These are phyloP conservation scores for Leptarthrus brevirostris DNA, from an alignment of 2,888 invertebrate species.

Conservation along the genomic window DNA sequence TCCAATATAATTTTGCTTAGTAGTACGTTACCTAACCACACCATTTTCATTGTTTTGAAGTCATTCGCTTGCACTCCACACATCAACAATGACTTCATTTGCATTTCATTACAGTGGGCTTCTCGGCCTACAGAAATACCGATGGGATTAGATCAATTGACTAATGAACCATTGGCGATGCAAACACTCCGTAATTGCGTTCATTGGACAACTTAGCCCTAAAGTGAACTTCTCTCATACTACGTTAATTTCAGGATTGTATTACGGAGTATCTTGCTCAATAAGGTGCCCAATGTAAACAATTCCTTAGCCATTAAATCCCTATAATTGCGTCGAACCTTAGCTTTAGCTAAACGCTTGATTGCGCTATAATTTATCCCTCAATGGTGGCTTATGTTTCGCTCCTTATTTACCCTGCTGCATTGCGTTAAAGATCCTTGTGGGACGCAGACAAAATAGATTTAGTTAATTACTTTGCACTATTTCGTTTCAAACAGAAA, in stretches of 20 bases:
- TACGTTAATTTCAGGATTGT: too few relatives aligned
- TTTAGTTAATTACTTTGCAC: not conserved
- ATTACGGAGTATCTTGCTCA: too few relatives aligned
- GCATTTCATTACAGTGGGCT: too few relatives aligned
- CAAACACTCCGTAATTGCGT: slow-evolving; percentile 22
- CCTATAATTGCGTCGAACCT: slow-evolving; percentile 23
- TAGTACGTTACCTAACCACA: too few relatives aligned
- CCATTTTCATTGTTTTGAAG: too few relatives aligned
- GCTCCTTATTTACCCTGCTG: not conserved
- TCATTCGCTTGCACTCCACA: too few relatives aligned
- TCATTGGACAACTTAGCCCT: not conserved
- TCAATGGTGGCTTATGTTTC: not conserved
- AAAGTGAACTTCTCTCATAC: too few relatives aligned
- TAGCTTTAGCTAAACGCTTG: slow-evolving; percentile 10
- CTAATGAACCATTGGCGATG: slow-evolving; percentile 11
- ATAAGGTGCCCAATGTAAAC: slow-evolving; percentile 5
- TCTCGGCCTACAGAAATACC: too few relatives aligned
- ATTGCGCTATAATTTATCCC: slow-evolving; percentile 28
- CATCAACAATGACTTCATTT: too few relatives aligned
- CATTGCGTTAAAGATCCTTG: not conserved
- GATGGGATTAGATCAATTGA: too few relatives aligned
- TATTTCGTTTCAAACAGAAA: too few relatives aligned
- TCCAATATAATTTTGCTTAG: too few relatives aligned
- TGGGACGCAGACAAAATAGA: not conserved
- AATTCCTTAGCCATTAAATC: slow-evolving; percentile 8